Percentiles rank a stretch among this genome's conserved stretches.
phyloP scores from a whole-genome alignment of 1,140 invertebrate species.

The Drosophila nannoptera region DNA sequence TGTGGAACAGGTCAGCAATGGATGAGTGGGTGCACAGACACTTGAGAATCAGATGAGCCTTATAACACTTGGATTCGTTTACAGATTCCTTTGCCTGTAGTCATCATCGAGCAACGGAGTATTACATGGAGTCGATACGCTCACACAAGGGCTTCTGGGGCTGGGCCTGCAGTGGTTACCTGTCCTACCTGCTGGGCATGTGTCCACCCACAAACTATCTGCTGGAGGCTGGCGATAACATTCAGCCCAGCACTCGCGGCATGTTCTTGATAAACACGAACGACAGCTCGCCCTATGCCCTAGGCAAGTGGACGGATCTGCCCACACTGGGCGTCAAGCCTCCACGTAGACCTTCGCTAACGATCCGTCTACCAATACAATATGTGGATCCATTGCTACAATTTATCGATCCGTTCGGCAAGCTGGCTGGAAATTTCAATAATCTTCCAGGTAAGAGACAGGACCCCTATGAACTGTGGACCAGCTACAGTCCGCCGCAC shows the following conservation, averaged over 20 bases:
- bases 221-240: slow-evolving; percentile 71
- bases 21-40: slow-evolving; percentile 44
- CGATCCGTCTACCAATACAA: slow-evolving; percentile 24
- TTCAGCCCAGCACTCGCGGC: slow-evolving; percentile 56
- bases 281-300: slow-evolving; percentile 69
- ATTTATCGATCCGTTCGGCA: slow-evolving; percentile 74
- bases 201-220: slow-evolving; percentile 79
- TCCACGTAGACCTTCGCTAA: slow-evolving; percentile 6
- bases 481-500: slow-evolving; percentile 61
- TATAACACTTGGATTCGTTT: not conserved
- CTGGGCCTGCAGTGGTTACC: slow-evolving; percentile 82
- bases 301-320: slow-evolving; percentile 75
- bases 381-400: slow-evolving; percentile 65
- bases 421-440: slow-evolving; percentile 70
- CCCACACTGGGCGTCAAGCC: slow-evolving; percentile 58
- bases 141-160: slow-evolving; percentile 84
- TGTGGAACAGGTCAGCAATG: slow-evolving; percentile 46
- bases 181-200: slow-evolving; percentile 81
- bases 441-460: slow-evolving; percentile 41
- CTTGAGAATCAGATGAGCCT: not conserved
- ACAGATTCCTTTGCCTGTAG: slow-evolving; percentile 81
- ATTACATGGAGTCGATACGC: slow-evolving; percentile 87
- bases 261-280: slow-evolving; percentile 76
- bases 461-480: slow-evolving; percentile 71
- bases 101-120: slow-evolving; percentile 84